Conservation (phyloP, 2,888 invertebrate species). For the Crocallis elinguaria region DNA sequence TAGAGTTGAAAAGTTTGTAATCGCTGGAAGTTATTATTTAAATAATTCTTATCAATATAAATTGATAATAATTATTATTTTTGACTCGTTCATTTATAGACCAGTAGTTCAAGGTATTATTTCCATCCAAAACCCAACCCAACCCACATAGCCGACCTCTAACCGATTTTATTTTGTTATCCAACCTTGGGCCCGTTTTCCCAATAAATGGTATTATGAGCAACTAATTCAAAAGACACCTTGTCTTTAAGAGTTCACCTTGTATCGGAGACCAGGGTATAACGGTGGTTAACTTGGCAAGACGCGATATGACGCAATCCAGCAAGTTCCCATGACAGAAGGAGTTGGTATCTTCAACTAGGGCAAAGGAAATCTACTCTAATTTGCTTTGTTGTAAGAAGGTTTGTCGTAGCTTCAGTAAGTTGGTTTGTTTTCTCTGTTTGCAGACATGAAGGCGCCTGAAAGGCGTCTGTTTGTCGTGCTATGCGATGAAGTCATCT, state of each 20-base stretch:
- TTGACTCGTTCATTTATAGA: too few species aligned
- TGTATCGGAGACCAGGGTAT: constrained; percentile 42
- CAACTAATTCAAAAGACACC: constrained; percentile 42
- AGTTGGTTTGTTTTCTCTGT: constrained; percentile 42
- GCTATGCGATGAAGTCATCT: constrained; percentile 46
- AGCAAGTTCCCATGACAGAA: constrained; percentile 45
- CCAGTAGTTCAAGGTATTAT: not conserved
- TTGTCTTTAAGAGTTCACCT: constrained; percentile 21
- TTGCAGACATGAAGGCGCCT: constrained; percentile 58
- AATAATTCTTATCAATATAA: too few species aligned
- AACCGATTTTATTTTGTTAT: constrained; percentile 45
- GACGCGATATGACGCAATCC: constrained; percentile 59
- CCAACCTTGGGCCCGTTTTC: constrained; percentile 57
- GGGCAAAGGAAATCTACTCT: constrained; percentile 30
- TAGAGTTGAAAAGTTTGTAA: too few species aligned
- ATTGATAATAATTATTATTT: too few species aligned
- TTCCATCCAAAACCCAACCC: not conserved
- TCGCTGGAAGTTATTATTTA: too few species aligned
- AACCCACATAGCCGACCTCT: constrained; percentile 38
- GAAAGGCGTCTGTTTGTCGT: constrained; percentile 48
- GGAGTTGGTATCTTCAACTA: constrained; percentile 9
- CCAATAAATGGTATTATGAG: constrained; percentile 43
- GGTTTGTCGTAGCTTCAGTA: constrained; percentile 1
- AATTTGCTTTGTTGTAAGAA: constrained; percentile 24
- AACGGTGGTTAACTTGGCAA: constrained; percentile 56